Evolutionary conservation across 2,113 vertebrate species (phyloP).

Genomic region (Campylomormyrus tamandua): DNA sequence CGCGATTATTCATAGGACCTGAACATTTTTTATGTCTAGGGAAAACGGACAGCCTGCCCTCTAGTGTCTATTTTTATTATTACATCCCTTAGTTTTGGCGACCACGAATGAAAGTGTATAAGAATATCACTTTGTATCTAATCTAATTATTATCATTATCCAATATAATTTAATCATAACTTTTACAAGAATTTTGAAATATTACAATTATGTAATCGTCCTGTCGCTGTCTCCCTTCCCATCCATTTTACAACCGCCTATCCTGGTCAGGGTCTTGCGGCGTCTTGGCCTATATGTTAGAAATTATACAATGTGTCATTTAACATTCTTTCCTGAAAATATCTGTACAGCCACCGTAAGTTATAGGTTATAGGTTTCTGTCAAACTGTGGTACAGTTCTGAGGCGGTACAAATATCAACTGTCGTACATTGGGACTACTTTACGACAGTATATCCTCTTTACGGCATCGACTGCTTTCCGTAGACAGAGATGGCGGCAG

Average conservation of each 20-base stretch:
- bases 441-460: conserved; percentile 24
- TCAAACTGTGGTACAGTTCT: background rate
- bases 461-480: conserved; percentile 13
- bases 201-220: background rate
- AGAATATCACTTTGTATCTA: background rate
- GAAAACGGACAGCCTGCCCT: conserved; percentile 3
- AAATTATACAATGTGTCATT: background rate
- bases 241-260: background rate
- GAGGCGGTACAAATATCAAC: background rate
- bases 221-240: background rate
- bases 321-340: background rate
- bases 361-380: background rate
- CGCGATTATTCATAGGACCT: background rate
- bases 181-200: background rate
- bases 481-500: conserved; percentile 43
- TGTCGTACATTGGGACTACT: background rate
- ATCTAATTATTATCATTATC: background rate
- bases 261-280: background rate
- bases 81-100: background rate
- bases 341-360: background rate
- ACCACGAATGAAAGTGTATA: background rate
- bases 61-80: background rate
- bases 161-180: background rate
- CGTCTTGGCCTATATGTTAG: background rate
- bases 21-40: background rate